phyloP scores from a whole-genome alignment of 2,888 invertebrate species.

The Crematogaster levior region DNA sequence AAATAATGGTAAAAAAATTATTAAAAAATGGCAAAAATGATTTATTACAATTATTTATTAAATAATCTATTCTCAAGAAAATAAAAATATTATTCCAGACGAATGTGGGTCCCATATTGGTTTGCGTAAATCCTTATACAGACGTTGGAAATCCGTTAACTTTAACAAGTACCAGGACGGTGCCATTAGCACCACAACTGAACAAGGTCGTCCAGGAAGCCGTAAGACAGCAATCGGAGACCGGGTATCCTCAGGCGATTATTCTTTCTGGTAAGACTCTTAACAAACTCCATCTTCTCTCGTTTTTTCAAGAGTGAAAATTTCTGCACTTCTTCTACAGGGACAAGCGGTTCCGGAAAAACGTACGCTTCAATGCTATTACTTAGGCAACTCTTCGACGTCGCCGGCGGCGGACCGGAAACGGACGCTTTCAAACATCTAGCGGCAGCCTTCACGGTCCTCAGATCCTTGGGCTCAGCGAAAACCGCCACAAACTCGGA shows the following conservation, averaged over 20 bases:
- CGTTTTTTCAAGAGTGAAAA: constrained; percentile 17
- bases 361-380: constrained; percentile 97
- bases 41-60: no score
- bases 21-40: no score
- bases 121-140: constrained; percentile 95
- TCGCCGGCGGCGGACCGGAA: constrained; percentile 97
- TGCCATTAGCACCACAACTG: constrained; percentile 92
- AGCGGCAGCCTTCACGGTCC: constrained; percentile 97
- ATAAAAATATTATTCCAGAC: constrained; percentile 89
- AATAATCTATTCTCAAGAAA: neutral
- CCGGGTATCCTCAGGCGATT: constrained; percentile 97
- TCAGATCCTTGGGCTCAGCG: constrained; percentile 96
- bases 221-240: constrained; percentile 96
- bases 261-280: constrained; percentile 91
- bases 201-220: constrained; percentile 96
- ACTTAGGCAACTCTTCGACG: constrained; percentile 95
- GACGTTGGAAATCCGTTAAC: constrained; percentile 96
- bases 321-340: constrained; percentile 83
- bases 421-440: constrained; percentile 98
- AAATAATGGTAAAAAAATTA: neutral
- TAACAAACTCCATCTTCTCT: constrained; percentile 7
- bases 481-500: constrained; percentile 96
- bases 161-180: constrained; percentile 91
- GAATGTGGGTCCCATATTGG: constrained; percentile 95
- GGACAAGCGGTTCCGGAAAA: constrained; percentile 97